Evolutionary conservation across 2,888 invertebrate species (phyloP).

Genomic region (Drosophila paramelanica): DNA sequence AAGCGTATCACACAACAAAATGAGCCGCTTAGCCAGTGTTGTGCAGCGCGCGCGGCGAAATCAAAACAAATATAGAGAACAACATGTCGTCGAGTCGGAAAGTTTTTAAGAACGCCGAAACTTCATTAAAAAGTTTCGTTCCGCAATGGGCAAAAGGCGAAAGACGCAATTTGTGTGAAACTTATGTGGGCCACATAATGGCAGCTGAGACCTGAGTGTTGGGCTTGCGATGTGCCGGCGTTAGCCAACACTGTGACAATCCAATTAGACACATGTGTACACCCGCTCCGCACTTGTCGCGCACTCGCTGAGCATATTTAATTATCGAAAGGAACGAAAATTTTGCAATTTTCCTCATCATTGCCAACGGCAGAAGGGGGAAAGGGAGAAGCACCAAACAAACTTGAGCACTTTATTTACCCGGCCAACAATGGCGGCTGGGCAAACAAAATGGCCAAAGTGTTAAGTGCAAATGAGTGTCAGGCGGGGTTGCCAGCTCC

Average conservation of each 20-base stretch:
- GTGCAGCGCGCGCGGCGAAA: slow-evolving; percentile 49
- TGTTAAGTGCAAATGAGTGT: slow-evolving; percentile 80
- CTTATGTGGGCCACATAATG: slow-evolving; percentile 63
- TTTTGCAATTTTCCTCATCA: slow-evolving; percentile 76
- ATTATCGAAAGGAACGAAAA: slow-evolving; percentile 69
- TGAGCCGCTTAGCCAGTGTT: slow-evolving; percentile 62
- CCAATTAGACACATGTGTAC: slow-evolving; percentile 73
- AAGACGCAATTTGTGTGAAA: slow-evolving; percentile 33
- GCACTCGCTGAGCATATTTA: slow-evolving; percentile 61
- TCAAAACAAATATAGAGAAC: slow-evolving; percentile 74
- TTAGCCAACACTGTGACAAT: slow-evolving; percentile 75
- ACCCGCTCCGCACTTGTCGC: neutral
- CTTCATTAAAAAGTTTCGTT: slow-evolving; percentile 74
- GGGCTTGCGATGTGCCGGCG: slow-evolving; percentile 35
- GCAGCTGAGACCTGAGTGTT: slow-evolving; percentile 9
- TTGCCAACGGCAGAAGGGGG: slow-evolving; percentile 33
- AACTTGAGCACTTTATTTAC: slow-evolving; percentile 61
- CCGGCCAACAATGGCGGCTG: slow-evolving; percentile 60
- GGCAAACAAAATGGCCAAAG: slow-evolving; percentile 75
- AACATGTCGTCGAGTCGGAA: slow-evolving; percentile 66
- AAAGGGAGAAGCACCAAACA: slow-evolving; percentile 26
- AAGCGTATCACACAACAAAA: slow-evolving; percentile 74
- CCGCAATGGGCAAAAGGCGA: slow-evolving; percentile 23
- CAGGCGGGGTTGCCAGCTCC: slow-evolving; percentile 22
- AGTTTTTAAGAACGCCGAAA: slow-evolving; percentile 75